Conservation (phyloP, 2,797 vertebrate species). For the Myiotriccus ornatus region DNA sequence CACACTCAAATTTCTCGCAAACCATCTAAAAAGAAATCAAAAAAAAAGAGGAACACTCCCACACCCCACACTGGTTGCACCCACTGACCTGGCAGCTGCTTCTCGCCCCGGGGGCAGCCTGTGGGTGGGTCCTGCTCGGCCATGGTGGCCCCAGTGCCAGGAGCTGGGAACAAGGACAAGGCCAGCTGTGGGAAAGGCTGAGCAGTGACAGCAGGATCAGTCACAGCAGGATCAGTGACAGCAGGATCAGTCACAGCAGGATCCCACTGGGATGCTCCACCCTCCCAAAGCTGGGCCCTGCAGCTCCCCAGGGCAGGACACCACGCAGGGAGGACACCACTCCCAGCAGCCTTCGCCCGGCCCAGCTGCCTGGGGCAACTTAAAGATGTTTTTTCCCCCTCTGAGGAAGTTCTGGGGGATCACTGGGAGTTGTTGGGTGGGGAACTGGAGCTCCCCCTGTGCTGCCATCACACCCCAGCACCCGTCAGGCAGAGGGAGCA, state of each 20-base stretch:
- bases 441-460: neutral
- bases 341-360: fast-evolving
- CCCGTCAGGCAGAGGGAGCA: neutral
- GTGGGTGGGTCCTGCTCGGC: neutral
- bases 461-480: neutral
- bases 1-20: neutral
- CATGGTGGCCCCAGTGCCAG: neutral
- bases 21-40: too few species aligned
- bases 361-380: neutral
- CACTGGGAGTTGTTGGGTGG: neutral
- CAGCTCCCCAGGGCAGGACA: neutral
- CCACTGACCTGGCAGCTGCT: constrained; percentile 50
- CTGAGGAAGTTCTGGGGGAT: neutral
- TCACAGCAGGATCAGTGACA: too few species aligned
- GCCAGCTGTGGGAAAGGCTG: fast-evolving
- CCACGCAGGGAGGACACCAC: neutral
- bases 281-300: neutral
- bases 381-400: neutral
- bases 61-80: fast-evolving
- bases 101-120: neutral
- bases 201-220: fast-evolving
- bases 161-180: neutral
- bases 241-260: fast-evolving
- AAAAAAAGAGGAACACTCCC: fast-evolving
- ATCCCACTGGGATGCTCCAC: neutral